Conservation (phyloP, 2,113 vertebrate species). For the Taurulus bubalis region DNA sequence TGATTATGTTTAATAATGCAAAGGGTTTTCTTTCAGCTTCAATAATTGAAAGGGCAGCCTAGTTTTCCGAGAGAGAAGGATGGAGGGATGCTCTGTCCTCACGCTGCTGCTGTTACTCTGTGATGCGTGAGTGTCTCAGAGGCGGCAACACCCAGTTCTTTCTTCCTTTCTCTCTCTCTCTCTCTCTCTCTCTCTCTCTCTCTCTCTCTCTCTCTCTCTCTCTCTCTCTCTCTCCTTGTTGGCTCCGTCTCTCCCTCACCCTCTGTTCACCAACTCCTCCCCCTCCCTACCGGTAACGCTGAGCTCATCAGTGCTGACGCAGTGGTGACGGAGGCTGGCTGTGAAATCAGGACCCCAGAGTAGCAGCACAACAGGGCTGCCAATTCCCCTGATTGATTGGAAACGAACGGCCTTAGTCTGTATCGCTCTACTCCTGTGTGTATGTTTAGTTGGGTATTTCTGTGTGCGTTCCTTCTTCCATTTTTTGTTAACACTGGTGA, state of each 20-base stretch:
- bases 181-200: neutral
- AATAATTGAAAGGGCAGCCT: conserved; percentile 45
- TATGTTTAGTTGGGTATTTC: neutral
- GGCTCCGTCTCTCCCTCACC: conserved; percentile 3
- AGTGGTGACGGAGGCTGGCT: conserved; percentile 91
- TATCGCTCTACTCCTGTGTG: neutral
- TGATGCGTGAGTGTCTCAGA: conserved; percentile 71
- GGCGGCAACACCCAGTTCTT: conserved; percentile 69
- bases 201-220: conserved; percentile 8
- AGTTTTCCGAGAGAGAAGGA: conserved; percentile 39
- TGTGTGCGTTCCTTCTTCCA: neutral
- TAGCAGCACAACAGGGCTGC: conserved; percentile 75
- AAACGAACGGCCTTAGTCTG: neutral
- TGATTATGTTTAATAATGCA: conserved; percentile 45
- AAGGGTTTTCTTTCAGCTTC: neutral
- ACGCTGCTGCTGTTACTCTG: conserved; percentile 62
- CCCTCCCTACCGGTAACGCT: conserved; percentile 37
- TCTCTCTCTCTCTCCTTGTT: conserved; percentile 8
- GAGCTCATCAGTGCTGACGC: conserved; percentile 88
- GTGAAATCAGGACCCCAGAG: conserved; percentile 86
- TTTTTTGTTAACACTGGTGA: neutral
- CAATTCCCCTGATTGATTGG: conserved; percentile 53
- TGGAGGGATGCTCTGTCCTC: conserved; percentile 61
- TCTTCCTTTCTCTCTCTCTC: conserved; percentile 12
- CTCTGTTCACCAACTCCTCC: neutral